Conservation (phyloP, 2,113 vertebrate genomes). For the Acinonyx jubatus region DNA sequence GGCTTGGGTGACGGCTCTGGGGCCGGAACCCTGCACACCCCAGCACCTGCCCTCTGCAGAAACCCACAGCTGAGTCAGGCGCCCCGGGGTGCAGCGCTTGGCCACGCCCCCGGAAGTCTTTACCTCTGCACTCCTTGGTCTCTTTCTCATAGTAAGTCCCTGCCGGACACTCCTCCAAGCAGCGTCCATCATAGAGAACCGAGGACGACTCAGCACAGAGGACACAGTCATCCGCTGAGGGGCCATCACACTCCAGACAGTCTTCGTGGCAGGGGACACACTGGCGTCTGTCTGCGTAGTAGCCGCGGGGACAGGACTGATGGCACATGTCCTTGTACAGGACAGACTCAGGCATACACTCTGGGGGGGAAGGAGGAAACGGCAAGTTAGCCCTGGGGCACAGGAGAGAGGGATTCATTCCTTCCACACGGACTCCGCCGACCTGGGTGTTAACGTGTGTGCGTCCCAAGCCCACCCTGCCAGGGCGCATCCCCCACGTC, state of each 20-base stretch:
- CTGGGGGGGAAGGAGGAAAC: conserved; percentile 78
- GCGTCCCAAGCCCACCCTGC: not conserved
- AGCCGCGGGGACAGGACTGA: conserved; percentile 88
- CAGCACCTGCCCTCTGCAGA: not conserved
- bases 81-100: fast-evolving
- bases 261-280: conserved; percentile 89
- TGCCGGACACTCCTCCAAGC: conserved; percentile 87
- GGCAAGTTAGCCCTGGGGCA: not conserved
- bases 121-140: conserved; percentile 89
- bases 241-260: conserved; percentile 90
- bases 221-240: conserved; percentile 87
- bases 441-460: not conserved
- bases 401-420: not conserved
- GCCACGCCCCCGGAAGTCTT: not conserved
- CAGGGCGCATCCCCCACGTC: too few species aligned
- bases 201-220: conserved; percentile 78
- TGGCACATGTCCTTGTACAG: conserved; percentile 87
- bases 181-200: conserved; percentile 86
- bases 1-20: not conserved
- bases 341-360: conserved; percentile 87
- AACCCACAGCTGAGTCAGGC: not conserved
- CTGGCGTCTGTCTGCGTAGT: conserved; percentile 81
- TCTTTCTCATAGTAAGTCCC: conserved; percentile 85
- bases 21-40: not conserved
- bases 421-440: not conserved